Evolutionary conservation across 2,888 invertebrate species (phyloP).

Genomic region (Melanostoma mellinum): DNA sequence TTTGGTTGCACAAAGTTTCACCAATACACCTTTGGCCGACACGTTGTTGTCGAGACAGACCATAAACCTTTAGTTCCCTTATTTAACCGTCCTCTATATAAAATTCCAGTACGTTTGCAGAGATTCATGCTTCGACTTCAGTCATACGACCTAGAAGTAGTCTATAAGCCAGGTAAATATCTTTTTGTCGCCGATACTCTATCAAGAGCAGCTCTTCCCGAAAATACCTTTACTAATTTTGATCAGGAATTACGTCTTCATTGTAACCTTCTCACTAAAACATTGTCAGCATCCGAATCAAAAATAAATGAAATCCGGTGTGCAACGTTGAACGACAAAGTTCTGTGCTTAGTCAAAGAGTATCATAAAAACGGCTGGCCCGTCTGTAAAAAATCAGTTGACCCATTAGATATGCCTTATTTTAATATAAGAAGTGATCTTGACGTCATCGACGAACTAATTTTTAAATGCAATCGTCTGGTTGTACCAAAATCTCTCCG

Average conservation of each 20-base stretch:
- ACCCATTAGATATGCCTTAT: constrained; percentile 29
- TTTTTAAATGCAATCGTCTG: constrained; percentile 61
- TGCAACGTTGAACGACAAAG: neutral
- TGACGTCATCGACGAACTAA: constrained; percentile 37
- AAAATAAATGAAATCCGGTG: constrained; percentile 21
- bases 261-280: constrained; percentile 19
- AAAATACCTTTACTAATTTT: constrained; percentile 14
- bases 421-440: constrained; percentile 50
- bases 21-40: constrained; percentile 58
- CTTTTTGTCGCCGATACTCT: constrained; percentile 80
- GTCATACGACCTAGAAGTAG: constrained; percentile 51
- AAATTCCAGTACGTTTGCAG: constrained; percentile 59
- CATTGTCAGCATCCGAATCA: neutral
- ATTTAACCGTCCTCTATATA: constrained; percentile 56
- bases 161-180: constrained; percentile 64
- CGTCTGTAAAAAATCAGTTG: neutral
- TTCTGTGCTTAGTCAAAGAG: neutral
- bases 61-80: constrained; percentile 54
- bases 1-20: constrained; percentile 68
- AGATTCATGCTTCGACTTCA: constrained; percentile 61
- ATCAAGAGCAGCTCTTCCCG: constrained; percentile 80
- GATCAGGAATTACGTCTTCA: constrained; percentile 24
- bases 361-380: constrained; percentile 18
- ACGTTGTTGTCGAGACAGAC: constrained; percentile 55
- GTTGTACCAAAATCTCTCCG: constrained; percentile 35